Evolutionary conservation across 2,888 invertebrate genomes (phyloP).

Genomic region (Odontocerum albicorne): DNA sequence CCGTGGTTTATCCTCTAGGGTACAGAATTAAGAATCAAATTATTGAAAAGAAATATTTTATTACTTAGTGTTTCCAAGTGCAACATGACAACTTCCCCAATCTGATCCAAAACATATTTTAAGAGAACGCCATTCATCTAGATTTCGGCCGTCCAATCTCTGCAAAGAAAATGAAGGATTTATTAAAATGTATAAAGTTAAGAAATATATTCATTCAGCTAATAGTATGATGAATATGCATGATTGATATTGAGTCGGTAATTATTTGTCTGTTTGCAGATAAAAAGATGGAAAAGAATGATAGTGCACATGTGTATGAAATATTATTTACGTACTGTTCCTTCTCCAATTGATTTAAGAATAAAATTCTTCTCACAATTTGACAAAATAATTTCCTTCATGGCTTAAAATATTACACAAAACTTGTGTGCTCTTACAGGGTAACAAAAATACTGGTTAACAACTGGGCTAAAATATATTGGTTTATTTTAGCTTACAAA

Average conservation of each 20-base stretch:
- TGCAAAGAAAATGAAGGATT: constrained; percentile 51
- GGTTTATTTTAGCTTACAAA: too few species aligned
- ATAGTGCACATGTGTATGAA: background rate
- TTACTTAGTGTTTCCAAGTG: constrained; percentile 78
- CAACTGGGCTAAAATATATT: too few species aligned
- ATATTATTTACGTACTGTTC: constrained; percentile 61
- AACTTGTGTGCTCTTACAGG: too few species aligned
- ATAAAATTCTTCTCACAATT: constrained; percentile 73
- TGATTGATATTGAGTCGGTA: too few species aligned
- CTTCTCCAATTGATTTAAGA: constrained; percentile 63
- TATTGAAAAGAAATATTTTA: too few species aligned
- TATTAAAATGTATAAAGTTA: constrained; percentile 17
- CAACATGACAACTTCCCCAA: constrained; percentile 79
- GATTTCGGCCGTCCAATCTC: constrained; percentile 79
- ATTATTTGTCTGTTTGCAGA: too few species aligned
- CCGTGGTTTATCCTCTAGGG: too few species aligned
- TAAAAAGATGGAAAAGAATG: too few species aligned
- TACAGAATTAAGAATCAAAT: too few species aligned
- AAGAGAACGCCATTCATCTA: constrained; percentile 71
- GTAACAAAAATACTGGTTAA: background rate
- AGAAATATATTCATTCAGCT: background rate
- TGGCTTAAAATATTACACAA: constrained; percentile 39
- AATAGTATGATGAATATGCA: background rate
- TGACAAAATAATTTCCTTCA: constrained; percentile 68
- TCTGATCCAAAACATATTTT: constrained; percentile 78